Evolutionary conservation across 2,797 vertebrate species (phyloP).

Genomic region (Phataginus tetradactyla): DNA sequence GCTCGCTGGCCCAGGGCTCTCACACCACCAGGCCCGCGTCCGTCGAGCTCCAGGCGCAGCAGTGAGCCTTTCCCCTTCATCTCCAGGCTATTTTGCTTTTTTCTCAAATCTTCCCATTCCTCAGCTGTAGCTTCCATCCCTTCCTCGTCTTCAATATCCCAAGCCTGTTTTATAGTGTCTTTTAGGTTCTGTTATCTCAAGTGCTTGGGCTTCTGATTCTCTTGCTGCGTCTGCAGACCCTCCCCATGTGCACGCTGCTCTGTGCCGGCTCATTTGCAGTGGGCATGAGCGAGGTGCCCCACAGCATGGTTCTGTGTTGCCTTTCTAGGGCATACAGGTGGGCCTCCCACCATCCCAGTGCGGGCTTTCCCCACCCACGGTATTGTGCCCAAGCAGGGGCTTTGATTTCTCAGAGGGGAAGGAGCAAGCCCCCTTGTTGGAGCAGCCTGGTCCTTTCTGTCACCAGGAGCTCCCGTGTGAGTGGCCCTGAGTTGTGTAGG

Average conservation of each 20-base stretch:
- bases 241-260: too few species aligned
- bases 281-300: background rate
- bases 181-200: background rate
- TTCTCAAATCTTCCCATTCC: background rate
- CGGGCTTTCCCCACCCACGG: background rate
- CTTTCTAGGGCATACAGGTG: background rate
- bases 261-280: background rate
- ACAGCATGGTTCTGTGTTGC: background rate
- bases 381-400: background rate
- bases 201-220: background rate
- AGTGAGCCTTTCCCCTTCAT: too few species aligned
- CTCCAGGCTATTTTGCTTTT: background rate
- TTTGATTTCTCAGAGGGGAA: background rate
- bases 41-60: rapidly evolving
- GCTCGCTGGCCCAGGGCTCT: background rate
- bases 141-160: rapidly evolving
- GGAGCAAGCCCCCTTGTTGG: background rate
- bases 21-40: background rate
- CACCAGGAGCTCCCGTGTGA: rapidly evolving
- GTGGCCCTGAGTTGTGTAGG: background rate
- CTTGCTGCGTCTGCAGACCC: background rate
- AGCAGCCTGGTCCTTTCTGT: background rate
- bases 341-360: background rate
- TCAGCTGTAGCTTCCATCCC: background rate
- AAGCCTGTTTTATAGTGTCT: background rate